A percentile compares a stretch with the other conserved stretches of the same genome.
Conservation (phyloP, 1,140 invertebrate genomes). For the Popillia japonica region DNA sequence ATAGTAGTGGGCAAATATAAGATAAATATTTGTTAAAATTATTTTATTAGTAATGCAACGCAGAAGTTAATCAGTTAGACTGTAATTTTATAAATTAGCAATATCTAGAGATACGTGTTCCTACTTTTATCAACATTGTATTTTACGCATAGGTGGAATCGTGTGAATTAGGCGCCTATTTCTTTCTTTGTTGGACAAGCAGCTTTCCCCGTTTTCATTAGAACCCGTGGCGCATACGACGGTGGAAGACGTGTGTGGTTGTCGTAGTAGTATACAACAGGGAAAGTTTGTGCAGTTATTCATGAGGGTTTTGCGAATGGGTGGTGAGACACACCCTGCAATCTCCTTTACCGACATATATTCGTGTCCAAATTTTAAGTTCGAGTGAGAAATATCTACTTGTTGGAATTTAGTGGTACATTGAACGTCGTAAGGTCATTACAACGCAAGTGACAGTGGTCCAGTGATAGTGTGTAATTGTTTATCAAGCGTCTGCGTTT, state of each 20-base stretch:
- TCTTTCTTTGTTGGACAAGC: constrained; percentile 40
- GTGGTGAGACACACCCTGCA: constrained; percentile 48
- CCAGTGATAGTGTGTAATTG: background rate
- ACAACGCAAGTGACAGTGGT: constrained; percentile 25
- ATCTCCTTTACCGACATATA: constrained; percentile 21
- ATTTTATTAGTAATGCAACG: background rate
- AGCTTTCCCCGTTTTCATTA: constrained; percentile 42
- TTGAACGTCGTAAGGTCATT: constrained; percentile 30
- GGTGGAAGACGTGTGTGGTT: constrained; percentile 47
- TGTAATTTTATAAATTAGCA: background rate
- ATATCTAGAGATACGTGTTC: background rate
- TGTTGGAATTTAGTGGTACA: constrained; percentile 31
- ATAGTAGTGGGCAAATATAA: background rate
- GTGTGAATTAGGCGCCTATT: constrained; percentile 37
- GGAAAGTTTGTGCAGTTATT: constrained; percentile 46
- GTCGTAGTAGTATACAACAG: constrained; percentile 46
- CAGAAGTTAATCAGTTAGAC: background rate
- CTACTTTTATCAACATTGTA: constrained; percentile 1
- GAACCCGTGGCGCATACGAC: constrained; percentile 45
- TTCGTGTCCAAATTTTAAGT: constrained; percentile 20
- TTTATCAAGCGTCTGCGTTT: constrained; percentile 10
- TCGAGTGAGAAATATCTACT: constrained; percentile 27
- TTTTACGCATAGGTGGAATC: constrained; percentile 34
- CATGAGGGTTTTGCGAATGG: constrained; percentile 40
- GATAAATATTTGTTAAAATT: constrained; percentile 19